A percentile compares a stretch with the other conserved stretches of the same genome.
Evolutionary conservation across 2,888 invertebrate genomes (phyloP).

Genomic region (Micropterix aruncella): DNA sequence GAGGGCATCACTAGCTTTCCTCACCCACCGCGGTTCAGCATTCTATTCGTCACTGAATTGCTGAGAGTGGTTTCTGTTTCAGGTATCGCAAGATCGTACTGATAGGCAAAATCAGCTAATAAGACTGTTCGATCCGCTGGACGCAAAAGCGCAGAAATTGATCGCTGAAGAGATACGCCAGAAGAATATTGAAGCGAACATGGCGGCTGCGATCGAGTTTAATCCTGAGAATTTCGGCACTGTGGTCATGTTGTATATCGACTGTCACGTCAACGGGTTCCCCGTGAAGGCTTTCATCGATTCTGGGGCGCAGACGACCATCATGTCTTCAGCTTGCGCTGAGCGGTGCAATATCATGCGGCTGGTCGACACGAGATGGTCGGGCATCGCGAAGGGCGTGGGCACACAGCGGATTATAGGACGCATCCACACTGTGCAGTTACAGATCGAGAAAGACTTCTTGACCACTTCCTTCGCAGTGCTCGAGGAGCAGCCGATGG

Average conservation of each 20-base stretch:
- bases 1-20: neutral
- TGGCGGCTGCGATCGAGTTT: slow-evolving; percentile 89
- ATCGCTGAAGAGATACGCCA: slow-evolving; percentile 80
- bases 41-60: too few relatives aligned
- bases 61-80: too few relatives aligned
- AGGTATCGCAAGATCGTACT: too few relatives aligned
- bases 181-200: slow-evolving; percentile 81
- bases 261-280: slow-evolving; percentile 79
- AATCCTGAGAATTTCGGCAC: slow-evolving; percentile 88
- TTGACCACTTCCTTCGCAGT: slow-evolving; percentile 82
- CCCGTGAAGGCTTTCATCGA: slow-evolving; percentile 90
- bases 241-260: slow-evolving; percentile 82
- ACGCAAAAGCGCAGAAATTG: slow-evolving; percentile 69
- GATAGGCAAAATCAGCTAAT: slow-evolving; percentile 55
- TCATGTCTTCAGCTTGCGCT: slow-evolving; percentile 82
- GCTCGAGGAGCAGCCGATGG: slow-evolving; percentile 81
- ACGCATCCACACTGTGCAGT: slow-evolving; percentile 78
- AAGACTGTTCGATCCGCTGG: slow-evolving; percentile 73
- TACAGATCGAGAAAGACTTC: slow-evolving; percentile 75
- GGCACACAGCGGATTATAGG: slow-evolving; percentile 86
- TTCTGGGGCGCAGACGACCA: slow-evolving; percentile 86
- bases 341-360: slow-evolving; percentile 72
- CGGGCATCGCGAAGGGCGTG: slow-evolving; percentile 81
- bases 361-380: slow-evolving; percentile 69
- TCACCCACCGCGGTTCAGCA: slow-evolving; percentile 3